Conservation (phyloP, 37 sponge, comb jelly and placozoan genomes). For the Aplysina aerophoba region DNA sequence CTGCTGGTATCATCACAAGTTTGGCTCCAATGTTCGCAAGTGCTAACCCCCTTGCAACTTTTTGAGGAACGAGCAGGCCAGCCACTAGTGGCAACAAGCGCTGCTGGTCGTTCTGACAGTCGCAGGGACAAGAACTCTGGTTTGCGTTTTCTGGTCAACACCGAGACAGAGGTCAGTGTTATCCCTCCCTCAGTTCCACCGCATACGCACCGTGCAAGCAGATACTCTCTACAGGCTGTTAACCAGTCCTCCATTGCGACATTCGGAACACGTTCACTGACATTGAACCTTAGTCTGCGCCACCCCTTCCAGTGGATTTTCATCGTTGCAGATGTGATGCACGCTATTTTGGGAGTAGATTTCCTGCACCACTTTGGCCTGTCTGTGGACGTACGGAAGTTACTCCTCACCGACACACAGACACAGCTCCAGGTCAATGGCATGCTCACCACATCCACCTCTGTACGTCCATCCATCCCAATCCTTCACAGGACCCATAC, state of each 20-base stretch:
- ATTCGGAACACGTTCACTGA: no score
- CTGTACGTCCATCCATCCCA: constrained; percentile 43
- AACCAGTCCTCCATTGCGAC: constrained; percentile 1
- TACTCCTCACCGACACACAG: constrained; percentile 32
- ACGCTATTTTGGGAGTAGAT: constrained; percentile 72
- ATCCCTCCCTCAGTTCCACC: background rate
- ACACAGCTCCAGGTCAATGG: constrained; percentile 42
- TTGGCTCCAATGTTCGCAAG: constrained; percentile 1
- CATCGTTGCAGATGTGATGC: constrained; percentile 69
- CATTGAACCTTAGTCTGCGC: constrained; percentile 42
- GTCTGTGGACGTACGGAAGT: constrained; percentile 58
- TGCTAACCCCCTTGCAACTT: background rate
- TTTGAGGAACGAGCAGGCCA: background rate
- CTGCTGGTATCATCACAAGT: background rate
- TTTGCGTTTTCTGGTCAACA: background rate
- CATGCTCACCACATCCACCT: constrained; percentile 4
- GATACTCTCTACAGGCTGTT: background rate
- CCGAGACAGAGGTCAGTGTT: background rate
- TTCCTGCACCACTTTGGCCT: constrained; percentile 63
- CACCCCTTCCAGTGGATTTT: constrained; percentile 70
- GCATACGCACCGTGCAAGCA: background rate
- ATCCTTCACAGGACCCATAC: constrained; percentile 43
- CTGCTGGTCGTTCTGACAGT: constrained; percentile 9
- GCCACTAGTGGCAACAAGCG: constrained; percentile 16
- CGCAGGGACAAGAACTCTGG: background rate